These are phyloP conservation scores for Acleris literana DNA, from an alignment of 2,888 invertebrate species.

Conservation along the genomic window DNA sequence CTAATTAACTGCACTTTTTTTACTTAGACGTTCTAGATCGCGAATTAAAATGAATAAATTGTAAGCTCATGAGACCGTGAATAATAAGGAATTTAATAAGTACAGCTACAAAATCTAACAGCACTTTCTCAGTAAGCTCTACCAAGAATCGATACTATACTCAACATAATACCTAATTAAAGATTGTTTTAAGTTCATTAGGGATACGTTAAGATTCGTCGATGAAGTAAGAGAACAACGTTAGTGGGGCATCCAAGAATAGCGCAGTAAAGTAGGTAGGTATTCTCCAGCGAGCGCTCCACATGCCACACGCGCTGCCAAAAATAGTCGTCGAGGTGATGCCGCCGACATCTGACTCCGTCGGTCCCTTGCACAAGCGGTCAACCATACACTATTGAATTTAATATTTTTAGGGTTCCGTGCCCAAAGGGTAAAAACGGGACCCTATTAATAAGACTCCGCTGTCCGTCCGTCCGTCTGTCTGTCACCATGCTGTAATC, in stretches of 20 bases:
- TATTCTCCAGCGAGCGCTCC: conserved; percentile 77
- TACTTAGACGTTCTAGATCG: conserved; percentile 50
- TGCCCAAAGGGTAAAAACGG: no score
- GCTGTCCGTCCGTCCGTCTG: no score
- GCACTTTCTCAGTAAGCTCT: no score
- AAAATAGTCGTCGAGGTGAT: conserved; percentile 68
- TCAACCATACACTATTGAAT: not conserved
- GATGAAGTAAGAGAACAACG: conserved; percentile 55
- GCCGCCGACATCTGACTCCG: conserved; percentile 64
- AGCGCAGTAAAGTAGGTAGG: conserved; percentile 67
- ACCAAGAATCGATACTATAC: no score
- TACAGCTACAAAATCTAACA: no score
- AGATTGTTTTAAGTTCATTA: conserved; percentile 8
- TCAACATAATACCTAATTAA: no score
- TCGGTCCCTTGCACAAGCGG: conserved; percentile 35
- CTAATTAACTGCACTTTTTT: conserved; percentile 66
- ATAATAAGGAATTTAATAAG: conserved; percentile 50
- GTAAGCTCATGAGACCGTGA: conserved; percentile 61
- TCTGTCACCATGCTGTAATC: no score
- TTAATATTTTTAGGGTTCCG: no score
- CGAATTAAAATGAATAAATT: conserved; percentile 56
- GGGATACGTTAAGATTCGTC: conserved; percentile 41
- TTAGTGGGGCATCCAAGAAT: conserved; percentile 78
- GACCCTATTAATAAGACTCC: no score
- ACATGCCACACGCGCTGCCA: conserved; percentile 72